Percentiles rank a stretch among this genome's conserved stretches.
Conservation (phyloP, 2,888 invertebrate genomes). For the Parnassius apollo region DNA sequence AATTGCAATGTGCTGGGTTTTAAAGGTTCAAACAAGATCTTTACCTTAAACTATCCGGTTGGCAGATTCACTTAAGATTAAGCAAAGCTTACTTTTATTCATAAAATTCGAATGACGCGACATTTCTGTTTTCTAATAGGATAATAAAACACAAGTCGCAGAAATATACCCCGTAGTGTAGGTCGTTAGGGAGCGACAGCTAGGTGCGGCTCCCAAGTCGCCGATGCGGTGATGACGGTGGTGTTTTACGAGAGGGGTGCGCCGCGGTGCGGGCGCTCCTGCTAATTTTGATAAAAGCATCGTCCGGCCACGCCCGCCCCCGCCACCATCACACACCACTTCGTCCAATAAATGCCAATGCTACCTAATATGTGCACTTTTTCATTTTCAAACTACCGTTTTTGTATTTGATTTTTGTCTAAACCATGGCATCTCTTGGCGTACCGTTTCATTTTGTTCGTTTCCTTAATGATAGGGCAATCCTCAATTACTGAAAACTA, state of each 20-base stretch:
- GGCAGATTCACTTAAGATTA: too few relatives aligned
- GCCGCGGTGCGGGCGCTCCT: slow-evolving; percentile 65
- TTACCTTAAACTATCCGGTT: too few relatives aligned
- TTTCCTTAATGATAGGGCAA: too few relatives aligned
- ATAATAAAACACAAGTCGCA: slow-evolving; percentile 24
- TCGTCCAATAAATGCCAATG: slow-evolving; percentile 54
- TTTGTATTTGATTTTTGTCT: too few relatives aligned
- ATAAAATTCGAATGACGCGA: slow-evolving; percentile 28
- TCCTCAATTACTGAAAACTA: too few relatives aligned
- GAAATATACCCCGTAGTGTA: slow-evolving; percentile 42
- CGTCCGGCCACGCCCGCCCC: slow-evolving; percentile 66
- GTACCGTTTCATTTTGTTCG: too few relatives aligned
- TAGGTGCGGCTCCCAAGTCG: slow-evolving; percentile 66
- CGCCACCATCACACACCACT: slow-evolving; percentile 49
- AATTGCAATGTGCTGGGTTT: too few relatives aligned
- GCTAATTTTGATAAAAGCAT: slow-evolving; percentile 80
- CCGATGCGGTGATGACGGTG: slow-evolving; percentile 66
- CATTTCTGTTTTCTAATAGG: slow-evolving; percentile 32
- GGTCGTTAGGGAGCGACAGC: slow-evolving; percentile 61
- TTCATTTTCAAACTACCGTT: slow-evolving; percentile 3
- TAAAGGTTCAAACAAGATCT: too few relatives aligned
- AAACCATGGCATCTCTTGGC: too few relatives aligned
- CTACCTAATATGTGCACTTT: slow-evolving; percentile 9
- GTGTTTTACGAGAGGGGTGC: slow-evolving; percentile 77
- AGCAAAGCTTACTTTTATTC: background rate